Base-by-base conservation (phyloP, 2,888 invertebrate genomes). In the Apodemia zela region DNA sequence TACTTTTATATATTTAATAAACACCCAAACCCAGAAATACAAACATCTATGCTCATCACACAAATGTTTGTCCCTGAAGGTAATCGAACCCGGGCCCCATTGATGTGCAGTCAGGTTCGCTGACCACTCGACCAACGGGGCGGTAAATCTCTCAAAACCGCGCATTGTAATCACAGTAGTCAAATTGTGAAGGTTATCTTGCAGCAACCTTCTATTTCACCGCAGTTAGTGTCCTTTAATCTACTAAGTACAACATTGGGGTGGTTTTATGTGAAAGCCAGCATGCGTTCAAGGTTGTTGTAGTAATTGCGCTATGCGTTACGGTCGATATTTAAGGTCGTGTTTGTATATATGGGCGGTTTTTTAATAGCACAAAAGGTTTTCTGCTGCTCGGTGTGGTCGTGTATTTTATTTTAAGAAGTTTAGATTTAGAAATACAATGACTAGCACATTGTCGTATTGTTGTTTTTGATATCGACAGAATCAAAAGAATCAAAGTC, bases 271-370 rank as follows among this genome's bases (percentile, higher is more conserved):
- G 81, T 76, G 80, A 84, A 83, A 76, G 75, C 72, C 71, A 73
- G 80, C 74, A 76, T 83, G 83, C 70, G 72, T 73, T 73, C 85
- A 87, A 86, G 85, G 86, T 80, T 77, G 79, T 72, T 75, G 71
- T 72, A 67, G 74, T 70, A 69, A 67, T 69, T 66, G 70, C 66
- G 61, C 69, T 68, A 66, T 71, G 69, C 72, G 74, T 72, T 71
- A 72, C 77, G 81, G 76, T 84, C 83, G 82, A 84, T 85, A 82
- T 68, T 67, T 67, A 66, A 64, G 68, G 66, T 69, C 64, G 60
- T 60, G 63, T 66, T 65, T 59, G 60, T 65, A 58, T 62, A 61
- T 25, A 60, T 51, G 45, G 59, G 66, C 69, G 65, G 63, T 60
- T 61, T 58, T 21, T 65, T 66, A 47, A n/a, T 25, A 29, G 33